A percentile compares a stretch with the other conserved stretches of the same genome.
Evolutionary conservation across 1,140 invertebrate species (phyloP).

Genomic region (Papilio polyxenes): DNA sequence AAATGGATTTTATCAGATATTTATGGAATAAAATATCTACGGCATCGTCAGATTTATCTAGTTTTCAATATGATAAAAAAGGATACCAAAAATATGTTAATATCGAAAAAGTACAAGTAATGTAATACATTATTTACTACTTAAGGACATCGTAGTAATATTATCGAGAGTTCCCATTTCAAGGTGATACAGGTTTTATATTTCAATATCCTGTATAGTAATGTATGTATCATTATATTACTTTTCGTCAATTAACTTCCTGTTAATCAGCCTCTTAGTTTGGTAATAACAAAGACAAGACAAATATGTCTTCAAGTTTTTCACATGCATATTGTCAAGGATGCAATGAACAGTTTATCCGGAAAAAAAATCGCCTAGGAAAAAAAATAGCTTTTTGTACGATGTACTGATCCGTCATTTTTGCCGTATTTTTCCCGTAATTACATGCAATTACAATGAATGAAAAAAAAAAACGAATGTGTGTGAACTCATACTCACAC

Average conservation of each 20-base stretch:
- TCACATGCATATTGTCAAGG: background rate
- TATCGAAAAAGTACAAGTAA: background rate
- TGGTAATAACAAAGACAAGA: too few relatives aligned
- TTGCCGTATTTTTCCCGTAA: background rate
- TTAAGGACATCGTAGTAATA: background rate
- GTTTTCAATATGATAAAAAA: background rate
- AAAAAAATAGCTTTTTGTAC: too few relatives aligned
- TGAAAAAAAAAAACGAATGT: background rate
- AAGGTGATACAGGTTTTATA: background rate
- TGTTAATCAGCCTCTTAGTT: background rate
- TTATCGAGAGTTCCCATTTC: background rate
- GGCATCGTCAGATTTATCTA: background rate
- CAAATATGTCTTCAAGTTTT: too few relatives aligned
- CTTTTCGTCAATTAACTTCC: background rate
- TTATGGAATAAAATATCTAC: background rate
- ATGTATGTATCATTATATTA: background rate
- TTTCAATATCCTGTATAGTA: background rate
- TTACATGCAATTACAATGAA: too few relatives aligned
- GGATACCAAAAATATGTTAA: too few relatives aligned
- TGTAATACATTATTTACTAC: background rate
- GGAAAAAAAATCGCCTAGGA: background rate
- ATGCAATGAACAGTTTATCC: background rate
- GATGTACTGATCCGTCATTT: too few relatives aligned
- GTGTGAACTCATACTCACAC: background rate
- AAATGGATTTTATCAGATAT: background rate